Evolutionary conservation across 1,140 invertebrate species (phyloP).

Genomic region (Fopius arisanus): DNA sequence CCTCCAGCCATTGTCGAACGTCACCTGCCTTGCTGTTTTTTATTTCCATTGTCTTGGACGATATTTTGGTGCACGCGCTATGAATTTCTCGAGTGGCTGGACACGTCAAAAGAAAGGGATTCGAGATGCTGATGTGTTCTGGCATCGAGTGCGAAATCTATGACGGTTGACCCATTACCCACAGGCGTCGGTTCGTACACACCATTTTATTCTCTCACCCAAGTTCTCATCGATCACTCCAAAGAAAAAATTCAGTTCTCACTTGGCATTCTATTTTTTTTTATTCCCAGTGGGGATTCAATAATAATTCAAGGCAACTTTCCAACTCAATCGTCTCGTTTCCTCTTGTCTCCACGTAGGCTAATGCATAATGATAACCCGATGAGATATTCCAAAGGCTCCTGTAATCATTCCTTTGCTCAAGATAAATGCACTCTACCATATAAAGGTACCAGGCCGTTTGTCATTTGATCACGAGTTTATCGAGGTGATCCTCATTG

Average conservation of each 20-base stretch:
- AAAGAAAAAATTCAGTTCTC: neutral
- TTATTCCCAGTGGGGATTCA: too few species aligned
- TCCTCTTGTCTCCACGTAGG: constrained; percentile 28
- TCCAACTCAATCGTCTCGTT: constrained; percentile 25
- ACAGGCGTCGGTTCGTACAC: constrained; percentile 29
- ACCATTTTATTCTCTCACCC: constrained; percentile 19
- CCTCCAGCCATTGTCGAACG: constrained; percentile 38
- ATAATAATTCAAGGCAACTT: neutral
- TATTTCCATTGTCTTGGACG: neutral
- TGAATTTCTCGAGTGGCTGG: constrained; percentile 52
- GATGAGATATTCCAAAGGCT: neutral
- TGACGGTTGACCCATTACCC: constrained; percentile 30
- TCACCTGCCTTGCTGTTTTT: constrained; percentile 50
- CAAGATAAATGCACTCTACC: neutral
- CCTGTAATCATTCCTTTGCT: neutral
- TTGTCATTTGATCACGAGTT: constrained; percentile 11
- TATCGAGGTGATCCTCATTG: neutral
- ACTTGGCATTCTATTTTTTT: neutral
- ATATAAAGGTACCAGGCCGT: neutral
- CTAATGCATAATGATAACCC: neutral
- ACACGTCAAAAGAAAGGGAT: constrained; percentile 46
- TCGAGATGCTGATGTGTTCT: constrained; percentile 8
- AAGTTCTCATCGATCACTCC: neutral
- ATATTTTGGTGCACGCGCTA: constrained; percentile 39
- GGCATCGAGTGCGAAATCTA: constrained; percentile 26